phyloP scores from a whole-genome alignment of 2,888 invertebrate species.

The Scrobipalpa costella region DNA sequence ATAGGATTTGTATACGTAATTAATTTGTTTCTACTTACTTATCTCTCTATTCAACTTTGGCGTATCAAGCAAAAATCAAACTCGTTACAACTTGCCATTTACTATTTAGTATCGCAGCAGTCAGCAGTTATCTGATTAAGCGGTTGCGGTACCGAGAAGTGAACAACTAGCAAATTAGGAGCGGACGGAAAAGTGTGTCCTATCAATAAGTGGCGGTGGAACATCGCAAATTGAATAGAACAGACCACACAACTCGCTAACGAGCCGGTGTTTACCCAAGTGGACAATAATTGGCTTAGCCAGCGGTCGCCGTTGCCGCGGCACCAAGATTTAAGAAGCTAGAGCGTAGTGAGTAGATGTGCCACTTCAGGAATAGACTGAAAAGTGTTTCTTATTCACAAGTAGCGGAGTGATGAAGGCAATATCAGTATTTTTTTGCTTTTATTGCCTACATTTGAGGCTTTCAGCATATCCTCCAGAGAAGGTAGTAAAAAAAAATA shows the following conservation, averaged over 20 bases:
- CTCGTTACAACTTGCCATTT: neutral
- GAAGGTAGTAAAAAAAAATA: no score
- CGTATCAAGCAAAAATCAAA: neutral
- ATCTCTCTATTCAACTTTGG: neutral
- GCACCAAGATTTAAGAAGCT: constrained; percentile 40
- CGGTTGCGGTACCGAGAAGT: constrained; percentile 42
- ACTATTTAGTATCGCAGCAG: neutral
- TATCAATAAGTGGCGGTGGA: constrained; percentile 76
- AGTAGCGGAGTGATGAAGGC: no score
- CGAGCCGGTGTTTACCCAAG: constrained; percentile 80
- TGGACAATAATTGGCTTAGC: constrained; percentile 81
- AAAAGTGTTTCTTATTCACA: no score
- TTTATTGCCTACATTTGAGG: no score
- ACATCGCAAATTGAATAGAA: constrained; percentile 77
- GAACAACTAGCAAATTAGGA: constrained; percentile 50
- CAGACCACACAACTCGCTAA: constrained; percentile 80
- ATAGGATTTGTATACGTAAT: no score
- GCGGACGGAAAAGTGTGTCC: constrained; percentile 49
- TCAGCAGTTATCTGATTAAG: constrained; percentile 9
- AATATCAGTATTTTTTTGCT: no score
- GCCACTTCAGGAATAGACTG: no score
- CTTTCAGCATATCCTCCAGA: no score
- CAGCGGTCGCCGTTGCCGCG: constrained; percentile 67
- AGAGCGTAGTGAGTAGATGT: constrained; percentile 29
- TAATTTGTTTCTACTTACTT: neutral